These are phyloP conservation scores for Diglossa cyanea DNA, from an alignment of 2,797 vertebrate genomes.

Conservation along the genomic window DNA sequence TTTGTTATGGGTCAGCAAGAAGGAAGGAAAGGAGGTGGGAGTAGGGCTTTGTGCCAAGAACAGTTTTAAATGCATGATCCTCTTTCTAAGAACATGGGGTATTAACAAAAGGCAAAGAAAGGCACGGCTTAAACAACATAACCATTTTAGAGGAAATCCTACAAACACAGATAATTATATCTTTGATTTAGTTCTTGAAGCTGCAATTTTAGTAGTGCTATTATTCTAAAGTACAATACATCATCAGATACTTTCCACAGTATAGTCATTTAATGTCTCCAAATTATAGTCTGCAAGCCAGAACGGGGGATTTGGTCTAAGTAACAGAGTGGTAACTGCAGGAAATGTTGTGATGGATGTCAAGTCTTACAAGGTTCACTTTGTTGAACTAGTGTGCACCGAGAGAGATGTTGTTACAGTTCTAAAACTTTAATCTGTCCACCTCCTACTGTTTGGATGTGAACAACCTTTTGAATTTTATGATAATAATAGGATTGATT, in stretches of 20 bases:
- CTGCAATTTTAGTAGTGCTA: conserved; percentile 51
- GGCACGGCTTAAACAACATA: conserved; percentile 45
- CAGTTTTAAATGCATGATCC: conserved; percentile 15
- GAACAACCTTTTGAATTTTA: conserved; percentile 12
- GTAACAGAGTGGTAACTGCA: conserved; percentile 20
- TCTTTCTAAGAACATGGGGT: conserved; percentile 31
- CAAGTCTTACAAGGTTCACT: background rate
- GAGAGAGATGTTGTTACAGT: conserved; percentile 10
- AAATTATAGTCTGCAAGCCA: conserved; percentile 39
- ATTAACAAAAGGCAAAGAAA: conserved; percentile 34
- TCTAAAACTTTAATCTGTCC: conserved; percentile 40
- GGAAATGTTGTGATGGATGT: conserved; percentile 51
- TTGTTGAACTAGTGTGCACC: background rate
- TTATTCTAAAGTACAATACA: conserved; percentile 59
- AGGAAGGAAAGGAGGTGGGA: conserved; percentile 6
- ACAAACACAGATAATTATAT: conserved; percentile 70
- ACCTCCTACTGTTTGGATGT: conserved; percentile 34
- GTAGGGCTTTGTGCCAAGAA: conserved; percentile 15
- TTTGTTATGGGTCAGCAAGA: conserved; percentile 45
- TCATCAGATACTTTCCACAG: conserved; percentile 59
- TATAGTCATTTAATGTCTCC: conserved; percentile 47
- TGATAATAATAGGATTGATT: conserved; percentile 16
- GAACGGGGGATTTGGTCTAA: conserved; percentile 41
- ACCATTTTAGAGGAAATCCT: conserved; percentile 40
- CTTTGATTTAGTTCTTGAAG: conserved; percentile 45